Base-by-base conservation (phyloP, 2,888 invertebrate genomes). In the Adineta ricciae region DNA sequence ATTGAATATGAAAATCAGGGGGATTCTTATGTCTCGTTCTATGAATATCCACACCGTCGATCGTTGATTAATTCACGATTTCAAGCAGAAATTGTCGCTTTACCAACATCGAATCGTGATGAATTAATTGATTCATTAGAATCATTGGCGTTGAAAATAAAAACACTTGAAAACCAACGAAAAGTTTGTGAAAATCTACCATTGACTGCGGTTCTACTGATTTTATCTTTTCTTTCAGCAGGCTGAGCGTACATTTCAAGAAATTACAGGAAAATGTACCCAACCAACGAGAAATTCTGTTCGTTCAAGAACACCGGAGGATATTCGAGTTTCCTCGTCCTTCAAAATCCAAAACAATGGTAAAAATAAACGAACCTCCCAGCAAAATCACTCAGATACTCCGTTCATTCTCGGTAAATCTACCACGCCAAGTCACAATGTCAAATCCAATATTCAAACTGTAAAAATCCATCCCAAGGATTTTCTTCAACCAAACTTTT, bases 381-480 rank as follows among this genome's bases (percentile, higher is more conserved):
- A 46, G 11, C 46, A 11, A 11, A 46, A 46, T 46, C 5, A 46
- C 11, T 38, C 36, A 21, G 11, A 21, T 41, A 32, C n/a, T 24
- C 78, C 78, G 14, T 78, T 78, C n/a, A 78, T 78, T 41, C 41
- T 78, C 24, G 78, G 78, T 4, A 21, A 38, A 38, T 78, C 78
- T 24, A 78, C 78, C 38, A 16, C 78, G n/a, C 78, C 78, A 41
- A 78, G 78, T 78, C 78, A 78, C 16, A 78, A 78, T 78, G 38
- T 78, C 14, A 78, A 38, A 41, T 41, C 78, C 9, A 78, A 78
- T 38, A 32, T 78, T 41, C 78, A 78, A 41, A 78, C 24, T n/a
- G 78, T 78, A 78, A 78, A 16, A 38, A 32, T 4, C 9, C 7
- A 38, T 36, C 9, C 0, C 2, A 73, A 24, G 38, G 38, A 38